Conservation (phyloP, 2,797 vertebrate genomes). For the Bovichtus diacanthus region DNA sequence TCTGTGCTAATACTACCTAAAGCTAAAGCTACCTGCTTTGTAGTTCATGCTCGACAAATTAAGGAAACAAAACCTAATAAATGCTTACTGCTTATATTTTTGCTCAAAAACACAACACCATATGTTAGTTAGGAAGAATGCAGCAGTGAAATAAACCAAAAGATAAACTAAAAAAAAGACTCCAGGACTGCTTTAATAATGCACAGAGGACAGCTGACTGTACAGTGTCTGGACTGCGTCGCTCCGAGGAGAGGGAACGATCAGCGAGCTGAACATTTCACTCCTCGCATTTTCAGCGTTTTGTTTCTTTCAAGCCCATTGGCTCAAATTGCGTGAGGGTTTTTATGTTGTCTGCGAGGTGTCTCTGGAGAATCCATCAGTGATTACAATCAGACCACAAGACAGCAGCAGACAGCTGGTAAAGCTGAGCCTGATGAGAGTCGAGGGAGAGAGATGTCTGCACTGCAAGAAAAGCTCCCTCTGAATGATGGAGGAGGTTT, state of each 20-base stretch:
- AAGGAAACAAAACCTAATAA: not conserved
- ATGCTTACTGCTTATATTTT: not conserved
- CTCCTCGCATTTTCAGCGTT: not conserved
- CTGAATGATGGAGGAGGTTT: too few relatives aligned
- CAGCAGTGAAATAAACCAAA: not conserved
- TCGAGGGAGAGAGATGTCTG: too few relatives aligned
- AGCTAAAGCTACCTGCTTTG: not conserved
- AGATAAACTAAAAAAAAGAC: too few relatives aligned
- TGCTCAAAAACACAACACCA: too few relatives aligned
- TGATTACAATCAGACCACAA: too few relatives aligned
- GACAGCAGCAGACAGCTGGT: too few relatives aligned
- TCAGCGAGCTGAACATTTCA: not conserved
- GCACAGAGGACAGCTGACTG: too few relatives aligned
- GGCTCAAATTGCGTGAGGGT: not conserved
- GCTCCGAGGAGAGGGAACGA: too few relatives aligned
- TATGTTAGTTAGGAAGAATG: too few relatives aligned
- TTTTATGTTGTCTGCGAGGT: constrained; percentile 1
- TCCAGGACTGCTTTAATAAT: not conserved
- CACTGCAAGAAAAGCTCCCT: too few relatives aligned
- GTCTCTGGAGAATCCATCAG: constrained; percentile 43
- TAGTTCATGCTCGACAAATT: not conserved
- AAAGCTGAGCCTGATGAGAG: too few relatives aligned
- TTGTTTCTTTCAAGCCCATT: not conserved
- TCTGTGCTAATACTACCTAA: not conserved
- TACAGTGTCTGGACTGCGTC: not conserved